Evolutionary conservation across 1,140 invertebrate species (phyloP).

Genomic region (Chironomus striatipennis): DNA sequence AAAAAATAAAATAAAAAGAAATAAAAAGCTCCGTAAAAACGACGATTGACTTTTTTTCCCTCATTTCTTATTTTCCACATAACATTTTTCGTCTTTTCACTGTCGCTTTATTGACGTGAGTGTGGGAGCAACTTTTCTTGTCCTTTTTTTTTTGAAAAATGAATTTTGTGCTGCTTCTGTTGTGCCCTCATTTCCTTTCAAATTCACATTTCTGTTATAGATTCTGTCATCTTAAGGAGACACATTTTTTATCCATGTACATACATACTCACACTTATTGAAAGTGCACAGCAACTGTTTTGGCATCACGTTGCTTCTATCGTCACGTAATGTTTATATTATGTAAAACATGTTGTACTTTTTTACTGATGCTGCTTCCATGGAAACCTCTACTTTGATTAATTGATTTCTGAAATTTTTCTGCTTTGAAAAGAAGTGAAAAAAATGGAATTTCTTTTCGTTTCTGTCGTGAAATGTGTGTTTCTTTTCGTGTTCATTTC

Average conservation of each 20-base stretch:
- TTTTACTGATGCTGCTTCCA: not conserved
- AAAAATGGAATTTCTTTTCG: too few species aligned
- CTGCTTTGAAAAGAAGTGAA: not conserved
- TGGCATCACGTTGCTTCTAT: constrained; percentile 20
- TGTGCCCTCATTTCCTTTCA: not conserved
- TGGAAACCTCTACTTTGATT: not conserved
- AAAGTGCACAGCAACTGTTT: constrained; percentile 18
- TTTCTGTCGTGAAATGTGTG: not conserved
- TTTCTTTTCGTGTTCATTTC: too few species aligned
- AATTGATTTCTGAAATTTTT: constrained; percentile 16
- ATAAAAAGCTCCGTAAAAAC: too few species aligned
- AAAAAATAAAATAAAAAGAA: too few species aligned
- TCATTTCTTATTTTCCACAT: not conserved
- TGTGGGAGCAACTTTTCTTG: not conserved
- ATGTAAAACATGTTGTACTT: constrained; percentile 20
- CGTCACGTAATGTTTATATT: constrained; percentile 20
- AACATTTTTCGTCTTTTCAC: too few species aligned
- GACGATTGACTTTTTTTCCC: constrained; percentile 1
- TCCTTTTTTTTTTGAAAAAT: constrained; percentile 19
- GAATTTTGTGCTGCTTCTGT: not conserved
- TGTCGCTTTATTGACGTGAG: not conserved
- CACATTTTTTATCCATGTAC: not conserved
- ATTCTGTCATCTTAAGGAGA: constrained; percentile 18
- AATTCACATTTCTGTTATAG: not conserved
- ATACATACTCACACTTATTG: not conserved